Evolutionary conservation across 1,140 invertebrate species (phyloP).

Genomic region (Drosophila prosaltans): DNA sequence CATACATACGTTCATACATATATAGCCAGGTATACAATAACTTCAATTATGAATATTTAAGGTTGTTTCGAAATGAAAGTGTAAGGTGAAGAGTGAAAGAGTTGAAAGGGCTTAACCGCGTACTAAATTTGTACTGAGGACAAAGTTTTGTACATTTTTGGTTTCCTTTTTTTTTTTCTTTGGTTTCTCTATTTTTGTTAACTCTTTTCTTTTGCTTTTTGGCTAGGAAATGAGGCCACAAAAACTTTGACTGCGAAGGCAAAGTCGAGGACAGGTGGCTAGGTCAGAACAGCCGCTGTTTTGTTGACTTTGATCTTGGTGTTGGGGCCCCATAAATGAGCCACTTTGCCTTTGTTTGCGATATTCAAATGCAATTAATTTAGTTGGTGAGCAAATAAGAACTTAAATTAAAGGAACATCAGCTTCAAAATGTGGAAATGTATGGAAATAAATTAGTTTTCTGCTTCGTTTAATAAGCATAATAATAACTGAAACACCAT

Average conservation of each 20-base stretch:
- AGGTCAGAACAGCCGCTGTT: constrained; percentile 53
- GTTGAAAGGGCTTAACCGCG: constrained; percentile 31
- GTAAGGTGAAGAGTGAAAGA: constrained; percentile 43
- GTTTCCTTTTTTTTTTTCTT: background rate
- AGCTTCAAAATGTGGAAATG: constrained; percentile 45
- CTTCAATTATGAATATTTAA: constrained; percentile 79
- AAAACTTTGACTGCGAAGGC: constrained; percentile 61
- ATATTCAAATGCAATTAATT: constrained; percentile 65
- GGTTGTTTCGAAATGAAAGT: constrained; percentile 23
- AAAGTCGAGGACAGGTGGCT: constrained; percentile 64
- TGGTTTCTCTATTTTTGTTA: no score
- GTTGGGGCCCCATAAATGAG: constrained; percentile 39
- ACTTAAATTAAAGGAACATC: constrained; percentile 47
- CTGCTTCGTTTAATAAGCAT: constrained; percentile 70
- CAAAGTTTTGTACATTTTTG: constrained; percentile 62
- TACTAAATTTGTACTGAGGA: constrained; percentile 50
- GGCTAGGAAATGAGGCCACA: constrained; percentile 45
- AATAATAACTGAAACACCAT: constrained; percentile 41
- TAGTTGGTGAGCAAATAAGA: constrained; percentile 41
- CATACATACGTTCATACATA: constrained; percentile 9
- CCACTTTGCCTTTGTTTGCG: constrained; percentile 55
- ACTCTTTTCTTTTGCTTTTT: background rate
- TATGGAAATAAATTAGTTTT: constrained; percentile 56
- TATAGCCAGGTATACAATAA: constrained; percentile 62
- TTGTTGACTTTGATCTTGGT: constrained; percentile 66